phyloP scores from a whole-genome alignment of 2,113 vertebrate species.

The Lethenteron camtschaticum region DNA sequence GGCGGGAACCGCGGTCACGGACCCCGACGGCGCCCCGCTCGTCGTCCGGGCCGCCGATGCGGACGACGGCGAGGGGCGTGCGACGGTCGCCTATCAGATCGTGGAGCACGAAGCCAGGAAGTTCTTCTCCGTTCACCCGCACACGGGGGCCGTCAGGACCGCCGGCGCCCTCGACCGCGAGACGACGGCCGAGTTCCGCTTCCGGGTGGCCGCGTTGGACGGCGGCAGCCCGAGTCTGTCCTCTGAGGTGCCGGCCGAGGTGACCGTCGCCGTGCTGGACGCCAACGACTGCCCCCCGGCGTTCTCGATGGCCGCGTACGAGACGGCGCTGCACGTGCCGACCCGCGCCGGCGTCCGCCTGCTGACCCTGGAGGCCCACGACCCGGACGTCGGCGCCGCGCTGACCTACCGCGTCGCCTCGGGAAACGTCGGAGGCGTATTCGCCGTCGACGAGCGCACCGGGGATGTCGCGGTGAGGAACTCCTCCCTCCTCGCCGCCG shows the following conservation, averaged over 20 bases:
- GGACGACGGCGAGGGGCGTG: slow-evolving; percentile 66
- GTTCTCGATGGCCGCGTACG: slow-evolving; percentile 57
- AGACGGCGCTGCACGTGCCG: slow-evolving; percentile 51
- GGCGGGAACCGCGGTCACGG: slow-evolving; percentile 56
- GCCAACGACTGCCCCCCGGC: slow-evolving; percentile 74
- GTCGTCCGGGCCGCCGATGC: slow-evolving; percentile 68
- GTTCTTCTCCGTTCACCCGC: slow-evolving; percentile 76
- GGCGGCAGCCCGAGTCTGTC: too few species aligned
- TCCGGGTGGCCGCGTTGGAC: slow-evolving; percentile 38
- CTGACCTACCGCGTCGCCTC: slow-evolving; percentile 56
- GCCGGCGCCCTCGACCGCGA: slow-evolving; percentile 74
- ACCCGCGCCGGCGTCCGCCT: slow-evolving; percentile 64
- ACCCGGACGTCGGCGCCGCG: too few species aligned
- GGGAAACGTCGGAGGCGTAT: slow-evolving; percentile 38
- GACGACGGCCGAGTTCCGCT: slow-evolving; percentile 49
- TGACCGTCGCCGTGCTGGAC: slow-evolving; percentile 65
- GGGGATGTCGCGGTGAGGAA: slow-evolving; percentile 62
- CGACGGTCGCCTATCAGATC: slow-evolving; percentile 32
- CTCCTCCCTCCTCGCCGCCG: slow-evolving; percentile 60
- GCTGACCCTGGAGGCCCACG: slow-evolving; percentile 30
- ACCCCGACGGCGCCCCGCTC: slow-evolving; percentile 34
- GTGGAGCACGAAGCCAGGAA: slow-evolving; percentile 71
- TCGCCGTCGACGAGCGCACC: slow-evolving; percentile 42
- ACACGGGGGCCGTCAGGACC: slow-evolving; percentile 75
- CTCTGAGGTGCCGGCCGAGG: too few species aligned